Base-by-base conservation (phyloP, 2,797 vertebrate genomes). In the Myiothlypis coronata region DNA sequence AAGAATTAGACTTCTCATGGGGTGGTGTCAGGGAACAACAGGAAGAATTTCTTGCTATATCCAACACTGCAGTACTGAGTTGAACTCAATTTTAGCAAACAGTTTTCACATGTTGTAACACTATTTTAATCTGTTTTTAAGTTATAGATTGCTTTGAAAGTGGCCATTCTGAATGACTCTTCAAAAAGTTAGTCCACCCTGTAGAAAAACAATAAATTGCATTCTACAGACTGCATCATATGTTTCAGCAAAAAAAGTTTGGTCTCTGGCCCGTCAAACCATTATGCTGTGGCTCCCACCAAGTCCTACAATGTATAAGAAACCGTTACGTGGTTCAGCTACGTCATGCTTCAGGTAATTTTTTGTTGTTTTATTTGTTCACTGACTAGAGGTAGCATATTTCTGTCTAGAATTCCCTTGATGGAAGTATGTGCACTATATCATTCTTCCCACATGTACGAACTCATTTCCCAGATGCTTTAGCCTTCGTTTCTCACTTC, bases 381-480 rank as follows among this genome's bases (percentile, higher is more conserved):
- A 15, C 11, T 77, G 16, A 69, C n/a, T 43, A 80, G 19, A 83
- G 14, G 19, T 43, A 65, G 6, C 23, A 14, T 69, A 53, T 65
- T 90, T 69, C 39, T 74, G 35, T 57, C 47, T 89, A 49, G 27
- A 63, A 60, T 71, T 69, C 32, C 20, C 11, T 41, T 53, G 41
- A n/a, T 0, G 9, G 37, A 77, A 57, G 37, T n/a, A 74, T 4
- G 6, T 57, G 11, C 17, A 30, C 28, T 26, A 1, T 83, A 19
- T 47, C 0, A 0, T 53, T 86, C 23, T 77, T 77, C 8, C n/a
- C 14, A 24, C 2, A 2, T 32, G 8, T 80, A 30, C 8, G 53
- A 35, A 17, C 19, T 69, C 3, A 46, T 74, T 76, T 76, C 39
- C 5, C 34, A 80, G 39, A n/a, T 27, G 10, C 3, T 19, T 61